Evolutionary conservation across 2,888 invertebrate genomes (phyloP), one percentile per base, ranked within the genome.

Genomic region (Carpatolechia fugitivella): DNA sequence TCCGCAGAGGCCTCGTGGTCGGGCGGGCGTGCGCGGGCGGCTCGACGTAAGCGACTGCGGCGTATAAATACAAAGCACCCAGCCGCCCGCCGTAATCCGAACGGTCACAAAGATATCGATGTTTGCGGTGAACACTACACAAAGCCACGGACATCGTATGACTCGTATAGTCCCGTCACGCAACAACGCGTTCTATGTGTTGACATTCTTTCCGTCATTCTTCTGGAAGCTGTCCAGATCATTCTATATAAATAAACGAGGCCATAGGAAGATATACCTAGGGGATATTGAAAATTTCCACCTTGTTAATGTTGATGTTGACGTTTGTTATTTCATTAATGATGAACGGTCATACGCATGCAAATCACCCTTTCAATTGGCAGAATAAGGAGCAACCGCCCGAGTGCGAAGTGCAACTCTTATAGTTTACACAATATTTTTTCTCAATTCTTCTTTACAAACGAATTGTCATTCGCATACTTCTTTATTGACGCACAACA

Each of bases 41-140:
- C 82, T 79, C 74, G 73, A 76, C 81, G 76, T 78, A 72, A 73
- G 76, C 82, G 85, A 85, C 88, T 86, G 89, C 82, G 85, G 82
- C 40, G 10, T 16, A 20, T 76, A 80, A 77, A 72, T 79, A 75
- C 75, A 73, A 75, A 78, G 69, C 80, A 77, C 76, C 79, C 80
- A 76, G 78, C 77, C 76, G 74, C 66, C 73, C 73, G 65, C 56
- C 77, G 87, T 87, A 89, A 89, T 84, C 74, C 82, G 82, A 86
- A 85, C 88, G 74, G 73, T 68, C 73, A 71, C 72, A 72, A 78
- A 76, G 82, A 87, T 87, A 89, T 88, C 82, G 77, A 83, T 87
- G 77, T 84, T 83, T 86, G 90, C 78, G 88, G 87, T 86, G 78
- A 82, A 83, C 74, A 75, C 75, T 78, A 79, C 73, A 70, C 68